phyloP scores from a whole-genome alignment of 1,140 invertebrate species.

The Procambarus virginalis region DNA sequence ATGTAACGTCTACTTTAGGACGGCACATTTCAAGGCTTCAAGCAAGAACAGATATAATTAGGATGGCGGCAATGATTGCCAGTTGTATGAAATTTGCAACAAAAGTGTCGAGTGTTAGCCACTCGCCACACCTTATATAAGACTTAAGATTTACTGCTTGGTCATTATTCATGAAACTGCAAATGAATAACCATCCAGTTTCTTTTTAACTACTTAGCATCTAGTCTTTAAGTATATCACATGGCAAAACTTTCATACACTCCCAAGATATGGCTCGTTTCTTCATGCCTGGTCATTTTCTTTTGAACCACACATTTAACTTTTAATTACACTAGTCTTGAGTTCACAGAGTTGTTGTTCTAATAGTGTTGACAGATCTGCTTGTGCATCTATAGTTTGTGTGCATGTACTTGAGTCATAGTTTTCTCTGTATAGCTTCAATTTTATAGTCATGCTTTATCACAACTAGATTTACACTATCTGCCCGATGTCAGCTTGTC shows the following conservation, averaged over 20 bases:
- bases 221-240: no score
- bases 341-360: not conserved
- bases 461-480: not conserved
- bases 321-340: not conserved
- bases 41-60: not conserved
- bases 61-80: not conserved
- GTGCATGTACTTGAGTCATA: no score
- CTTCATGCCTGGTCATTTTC: not conserved
- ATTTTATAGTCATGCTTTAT: not conserved
- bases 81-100: not conserved
- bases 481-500: not conserved
- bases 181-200: not conserved
- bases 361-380: no score
- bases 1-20: not conserved
- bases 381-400: no score
- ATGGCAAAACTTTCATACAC: not conserved
- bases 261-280: not conserved
- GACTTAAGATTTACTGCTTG: not conserved
- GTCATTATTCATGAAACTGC: not conserved
- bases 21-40: slow-evolving; percentile 31
- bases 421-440: not conserved
- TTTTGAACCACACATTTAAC: not conserved
- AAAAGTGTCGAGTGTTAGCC: not conserved
- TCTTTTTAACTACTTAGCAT: not conserved
- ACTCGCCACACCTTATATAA: not conserved